Conservation (phyloP, 2,113 vertebrate genomes). For the Chaetorhynchus papuensis region DNA sequence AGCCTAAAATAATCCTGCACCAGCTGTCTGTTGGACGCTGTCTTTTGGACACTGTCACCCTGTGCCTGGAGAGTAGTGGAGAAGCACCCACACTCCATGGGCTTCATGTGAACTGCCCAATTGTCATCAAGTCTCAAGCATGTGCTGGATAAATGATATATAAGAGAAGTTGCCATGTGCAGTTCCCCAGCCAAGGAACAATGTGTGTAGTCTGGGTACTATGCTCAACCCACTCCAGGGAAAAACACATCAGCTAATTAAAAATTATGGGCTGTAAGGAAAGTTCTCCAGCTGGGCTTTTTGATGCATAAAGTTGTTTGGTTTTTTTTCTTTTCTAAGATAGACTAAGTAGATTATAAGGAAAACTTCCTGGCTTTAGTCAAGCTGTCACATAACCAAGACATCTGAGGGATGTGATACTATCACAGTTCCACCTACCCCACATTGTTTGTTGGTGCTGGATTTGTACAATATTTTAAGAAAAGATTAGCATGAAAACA, state of each 20-base stretch:
- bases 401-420: neutral
- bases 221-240: neutral
- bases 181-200: neutral
- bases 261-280: neutral
- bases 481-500: neutral
- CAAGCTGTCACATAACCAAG: neutral
- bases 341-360: neutral
- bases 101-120: neutral
- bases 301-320: neutral
- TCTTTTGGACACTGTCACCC: neutral
- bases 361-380: neutral
- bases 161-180: neutral
- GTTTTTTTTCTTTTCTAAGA: neutral
- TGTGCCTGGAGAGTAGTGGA: neutral
- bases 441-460: neutral
- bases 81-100: accelerated
- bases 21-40: neutral
- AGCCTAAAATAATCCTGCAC: neutral
- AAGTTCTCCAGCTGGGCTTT: neutral
- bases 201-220: neutral
- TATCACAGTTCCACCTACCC: neutral
- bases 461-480: neutral
- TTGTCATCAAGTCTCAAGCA: neutral
- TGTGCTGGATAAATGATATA: neutral
- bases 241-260: neutral